A percentile compares a stretch with the other conserved stretches of the same genome.
These are phyloP conservation scores for Microctenopoma stevenorrisi DNA, from an alignment of 2,797 vertebrate genomes.

Conservation along the genomic window DNA sequence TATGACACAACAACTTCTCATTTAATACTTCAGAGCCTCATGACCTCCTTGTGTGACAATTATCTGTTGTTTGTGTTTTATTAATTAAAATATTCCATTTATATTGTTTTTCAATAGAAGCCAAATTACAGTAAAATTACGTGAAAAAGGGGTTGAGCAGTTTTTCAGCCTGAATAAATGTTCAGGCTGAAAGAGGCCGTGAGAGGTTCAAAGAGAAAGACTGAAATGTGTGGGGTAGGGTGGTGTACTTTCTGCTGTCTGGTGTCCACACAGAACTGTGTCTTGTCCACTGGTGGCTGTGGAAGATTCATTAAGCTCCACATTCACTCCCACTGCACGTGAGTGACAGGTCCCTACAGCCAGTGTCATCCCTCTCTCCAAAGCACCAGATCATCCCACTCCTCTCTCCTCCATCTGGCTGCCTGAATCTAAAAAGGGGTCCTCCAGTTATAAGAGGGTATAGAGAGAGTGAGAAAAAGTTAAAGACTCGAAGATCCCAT, in stretches of 20 bases:
- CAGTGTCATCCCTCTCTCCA: constrained; percentile 77
- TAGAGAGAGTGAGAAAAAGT: constrained; percentile 76
- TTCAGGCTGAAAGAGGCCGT: constrained; percentile 27
- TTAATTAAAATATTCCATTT: not conserved
- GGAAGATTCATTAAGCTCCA: constrained; percentile 80
- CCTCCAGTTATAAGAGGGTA: constrained; percentile 71
- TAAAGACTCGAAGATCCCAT: constrained; percentile 80
- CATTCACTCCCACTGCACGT: constrained; percentile 75
- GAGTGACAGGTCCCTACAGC: constrained; percentile 87
- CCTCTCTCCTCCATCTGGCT: constrained; percentile 89
- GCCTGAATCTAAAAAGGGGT: constrained; percentile 82
- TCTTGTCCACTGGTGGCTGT: constrained; percentile 85
- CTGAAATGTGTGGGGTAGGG: constrained; percentile 67
- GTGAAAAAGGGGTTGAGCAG: not conserved
- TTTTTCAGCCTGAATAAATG: too few relatives aligned
- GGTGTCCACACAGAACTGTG: constrained; percentile 79
- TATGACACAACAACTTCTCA: constrained; percentile 23
- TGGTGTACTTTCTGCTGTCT: constrained; percentile 71
- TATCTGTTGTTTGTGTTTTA: not conserved
- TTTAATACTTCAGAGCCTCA: not conserved
- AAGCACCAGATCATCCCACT: constrained; percentile 82
- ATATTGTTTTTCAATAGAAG: not conserved
- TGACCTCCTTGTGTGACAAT: not conserved
- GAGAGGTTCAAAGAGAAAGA: constrained; percentile 41
- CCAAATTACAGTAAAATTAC: not conserved